phyloP scores from a whole-genome alignment of 30 jellyfish, hydroid and myxozoan genomes.

The Calvadosia cruxmelitensis region DNA sequence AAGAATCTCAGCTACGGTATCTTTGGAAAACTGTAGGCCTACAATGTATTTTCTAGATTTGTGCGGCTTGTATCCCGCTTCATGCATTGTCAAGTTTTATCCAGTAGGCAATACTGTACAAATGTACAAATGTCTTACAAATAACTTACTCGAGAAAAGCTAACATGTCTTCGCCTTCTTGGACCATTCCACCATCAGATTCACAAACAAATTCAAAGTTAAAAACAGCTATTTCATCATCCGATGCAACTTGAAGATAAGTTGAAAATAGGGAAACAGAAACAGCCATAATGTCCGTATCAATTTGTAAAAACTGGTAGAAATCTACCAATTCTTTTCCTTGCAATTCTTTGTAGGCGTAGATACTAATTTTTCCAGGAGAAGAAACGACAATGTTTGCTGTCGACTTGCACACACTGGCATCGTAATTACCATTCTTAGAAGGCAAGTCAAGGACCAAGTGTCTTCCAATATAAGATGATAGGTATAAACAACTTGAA shows the following conservation, averaged over 20 bases:
- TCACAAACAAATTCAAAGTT: conserved; percentile 23
- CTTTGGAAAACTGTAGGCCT: no score
- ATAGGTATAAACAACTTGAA: neutral
- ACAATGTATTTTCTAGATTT: no score
- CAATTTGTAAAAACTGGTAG: conserved; percentile 42
- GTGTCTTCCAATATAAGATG: neutral
- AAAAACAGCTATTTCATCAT: conserved; percentile 50
- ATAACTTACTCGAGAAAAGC: conserved; percentile 51
- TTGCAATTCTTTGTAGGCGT: conserved; percentile 22
- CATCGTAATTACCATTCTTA: neutral
- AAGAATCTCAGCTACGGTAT: no score
- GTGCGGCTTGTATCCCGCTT: no score
- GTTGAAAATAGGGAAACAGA: conserved; percentile 31
- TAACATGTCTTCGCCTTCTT: conserved; percentile 78
- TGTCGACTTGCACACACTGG: conserved; percentile 25
- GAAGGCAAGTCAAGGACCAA: neutral
- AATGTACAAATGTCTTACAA: no score
- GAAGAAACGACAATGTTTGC: conserved; percentile 74
- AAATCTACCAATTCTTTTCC: conserved; percentile 33
- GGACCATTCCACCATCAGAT: conserved; percentile 25
- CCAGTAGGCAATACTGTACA: no score
- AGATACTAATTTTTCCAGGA: conserved; percentile 42
- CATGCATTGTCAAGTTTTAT: neutral
- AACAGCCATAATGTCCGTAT: conserved; percentile 30
- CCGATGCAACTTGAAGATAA: conserved; percentile 56